These are phyloP conservation scores for Zeus faber DNA, from an alignment of 2,113 vertebrate species.

Conservation along the genomic window DNA sequence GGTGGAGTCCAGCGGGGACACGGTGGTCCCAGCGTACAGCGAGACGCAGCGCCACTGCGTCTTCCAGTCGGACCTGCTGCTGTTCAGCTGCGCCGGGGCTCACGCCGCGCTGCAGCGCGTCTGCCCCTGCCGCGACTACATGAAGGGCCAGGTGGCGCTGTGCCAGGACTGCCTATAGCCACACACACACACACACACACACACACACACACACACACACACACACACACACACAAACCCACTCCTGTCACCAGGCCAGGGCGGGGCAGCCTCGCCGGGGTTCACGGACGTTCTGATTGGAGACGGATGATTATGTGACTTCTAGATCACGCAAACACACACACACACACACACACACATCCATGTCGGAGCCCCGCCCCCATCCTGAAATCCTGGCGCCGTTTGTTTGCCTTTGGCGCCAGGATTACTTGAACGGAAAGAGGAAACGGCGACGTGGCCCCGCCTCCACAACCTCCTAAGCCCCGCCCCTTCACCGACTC, in stretches of 20 bases:
- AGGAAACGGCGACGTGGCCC: too few species aligned
- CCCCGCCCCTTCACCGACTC: not conserved
- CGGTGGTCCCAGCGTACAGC: conserved; percentile 88
- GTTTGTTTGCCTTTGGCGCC: too few species aligned
- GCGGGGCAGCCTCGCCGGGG: too few species aligned
- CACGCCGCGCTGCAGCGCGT: conserved; percentile 82
- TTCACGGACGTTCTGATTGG: too few species aligned
- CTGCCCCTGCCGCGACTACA: conserved; percentile 97
- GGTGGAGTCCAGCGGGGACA: conserved; percentile 86
- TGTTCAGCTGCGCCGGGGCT: conserved; percentile 96
- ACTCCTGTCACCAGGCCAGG: too few species aligned
- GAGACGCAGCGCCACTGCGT: conserved; percentile 84
- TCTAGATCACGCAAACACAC: too few species aligned
- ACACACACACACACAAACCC: conserved; percentile 25
- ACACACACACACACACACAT: not conserved
- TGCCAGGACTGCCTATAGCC: conserved; percentile 95
- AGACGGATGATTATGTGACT: too few species aligned
- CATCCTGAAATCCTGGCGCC: too few species aligned
- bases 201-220: conserved; percentile 20
- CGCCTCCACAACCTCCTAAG: too few species aligned
- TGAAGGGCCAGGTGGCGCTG: conserved; percentile 97
- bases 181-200: conserved; percentile 8
- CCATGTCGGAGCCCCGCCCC: too few species aligned
- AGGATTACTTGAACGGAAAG: too few species aligned
- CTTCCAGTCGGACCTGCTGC: conserved; percentile 92